A percentile compares a stretch with the other conserved stretches of the same genome.
Conservation (phyloP, 2,113 vertebrate genomes). For the Chroicocephalus ridibundus region DNA sequence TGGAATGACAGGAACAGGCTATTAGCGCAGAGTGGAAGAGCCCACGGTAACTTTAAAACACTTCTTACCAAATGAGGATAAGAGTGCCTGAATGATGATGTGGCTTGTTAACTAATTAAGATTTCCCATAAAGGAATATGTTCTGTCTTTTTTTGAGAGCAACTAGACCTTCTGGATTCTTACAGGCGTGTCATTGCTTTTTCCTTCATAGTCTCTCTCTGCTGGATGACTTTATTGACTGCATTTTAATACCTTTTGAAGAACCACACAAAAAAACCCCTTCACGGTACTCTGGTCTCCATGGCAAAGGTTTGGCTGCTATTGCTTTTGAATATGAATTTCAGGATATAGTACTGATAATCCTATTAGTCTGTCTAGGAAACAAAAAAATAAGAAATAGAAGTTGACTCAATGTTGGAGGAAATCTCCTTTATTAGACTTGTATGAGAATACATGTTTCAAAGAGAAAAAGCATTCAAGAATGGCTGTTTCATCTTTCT, state of each 20-base stretch:
- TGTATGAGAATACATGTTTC: neutral
- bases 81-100: neutral
- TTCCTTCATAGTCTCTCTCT: neutral
- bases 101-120: neutral
- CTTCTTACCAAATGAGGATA: neutral
- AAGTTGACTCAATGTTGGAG: neutral
- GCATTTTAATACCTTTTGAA: slow-evolving; percentile 26
- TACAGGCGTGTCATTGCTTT: neutral
- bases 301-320: neutral
- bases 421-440: slow-evolving; percentile 14
- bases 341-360: slow-evolving; percentile 1
- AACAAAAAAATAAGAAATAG: neutral
- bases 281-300: neutral
- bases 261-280: neutral
- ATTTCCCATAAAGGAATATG: neutral
- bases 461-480: neutral
- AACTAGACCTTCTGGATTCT: neutral
- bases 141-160: neutral
- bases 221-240: neutral
- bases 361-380: slow-evolving; percentile 34
- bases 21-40: neutral
- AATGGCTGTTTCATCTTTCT: neutral
- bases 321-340: slow-evolving; percentile 41
- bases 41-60: neutral
- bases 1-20: neutral